Evolutionary conservation across 1,140 invertebrate species (phyloP).

Genomic region (Lepidostoma basale): DNA sequence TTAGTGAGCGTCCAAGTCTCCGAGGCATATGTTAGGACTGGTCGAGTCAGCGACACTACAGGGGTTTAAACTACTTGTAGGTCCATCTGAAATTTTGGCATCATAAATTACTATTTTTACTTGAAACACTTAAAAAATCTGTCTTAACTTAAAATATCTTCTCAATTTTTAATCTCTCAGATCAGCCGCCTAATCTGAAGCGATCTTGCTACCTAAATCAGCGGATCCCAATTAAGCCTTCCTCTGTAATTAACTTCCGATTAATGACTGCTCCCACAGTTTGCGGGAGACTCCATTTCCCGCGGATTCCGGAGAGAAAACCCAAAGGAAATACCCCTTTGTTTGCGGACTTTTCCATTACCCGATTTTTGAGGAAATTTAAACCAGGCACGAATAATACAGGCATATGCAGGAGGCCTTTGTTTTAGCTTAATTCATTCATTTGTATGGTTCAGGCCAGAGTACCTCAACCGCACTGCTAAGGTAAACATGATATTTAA

Average conservation of each 20-base stretch:
- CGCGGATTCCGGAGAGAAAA: neutral
- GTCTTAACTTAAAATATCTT: no score
- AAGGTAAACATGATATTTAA: no score
- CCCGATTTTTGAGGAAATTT: neutral
- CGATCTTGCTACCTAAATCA: constrained; percentile 27
- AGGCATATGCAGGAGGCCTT: constrained; percentile 10
- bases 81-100: no score
- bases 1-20: no score
- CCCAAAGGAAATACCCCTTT: constrained; percentile 7
- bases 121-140: no score
- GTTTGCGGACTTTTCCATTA: neutral
- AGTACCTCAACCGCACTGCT: no score
- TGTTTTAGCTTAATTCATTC: constrained; percentile 19
- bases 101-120: no score
- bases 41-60: no score
- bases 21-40: no score
- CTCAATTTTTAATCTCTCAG: no score
- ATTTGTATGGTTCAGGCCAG: constrained; percentile 3
- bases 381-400: neutral
- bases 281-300: neutral
- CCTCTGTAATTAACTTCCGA: constrained; percentile 22
- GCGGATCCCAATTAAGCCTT: constrained; percentile 28
- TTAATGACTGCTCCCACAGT: constrained; percentile 18
- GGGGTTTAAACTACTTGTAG: no score
- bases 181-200: no score